A percentile compares a stretch with the other conserved stretches of the same genome.
Evolutionary conservation across 2,888 invertebrate genomes (phyloP).

Genomic region (Lordiphosa fenestrarum): DNA sequence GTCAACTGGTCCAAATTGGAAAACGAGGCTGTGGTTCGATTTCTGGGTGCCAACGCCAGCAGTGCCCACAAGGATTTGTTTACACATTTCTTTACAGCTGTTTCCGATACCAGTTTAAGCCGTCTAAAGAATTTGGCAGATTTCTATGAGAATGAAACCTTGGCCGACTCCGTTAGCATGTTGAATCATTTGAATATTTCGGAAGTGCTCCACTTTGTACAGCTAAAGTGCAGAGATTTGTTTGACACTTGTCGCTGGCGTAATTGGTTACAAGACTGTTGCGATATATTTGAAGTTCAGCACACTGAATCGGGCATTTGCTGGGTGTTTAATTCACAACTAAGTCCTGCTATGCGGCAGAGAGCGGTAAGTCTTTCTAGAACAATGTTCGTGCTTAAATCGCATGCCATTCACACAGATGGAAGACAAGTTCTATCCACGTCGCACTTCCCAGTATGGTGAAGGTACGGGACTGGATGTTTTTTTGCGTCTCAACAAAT

Average conservation of each 20-base stretch:
- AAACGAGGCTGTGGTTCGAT: constrained; percentile 53
- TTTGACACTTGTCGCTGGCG: constrained; percentile 80
- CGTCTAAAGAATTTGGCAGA: constrained; percentile 36
- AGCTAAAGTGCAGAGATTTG: constrained; percentile 76
- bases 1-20: constrained; percentile 67
- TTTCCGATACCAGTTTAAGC: constrained; percentile 53
- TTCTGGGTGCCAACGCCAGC: constrained; percentile 65
- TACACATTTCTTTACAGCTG: constrained; percentile 56
- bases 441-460: constrained; percentile 66
- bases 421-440: constrained; percentile 69
- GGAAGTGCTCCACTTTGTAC: constrained; percentile 55
- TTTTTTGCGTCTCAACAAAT: constrained; percentile 47
- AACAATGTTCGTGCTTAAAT: not conserved
- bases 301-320: constrained; percentile 81
- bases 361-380: constrained; percentile 40
- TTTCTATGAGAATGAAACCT: constrained; percentile 56
- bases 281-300: constrained; percentile 80
- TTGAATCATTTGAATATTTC: constrained; percentile 68
- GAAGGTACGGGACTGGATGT: constrained; percentile 74
- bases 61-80: constrained; percentile 53
- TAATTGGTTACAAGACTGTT: constrained; percentile 78
- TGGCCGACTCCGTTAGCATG: constrained; percentile 40
- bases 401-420: constrained; percentile 32
- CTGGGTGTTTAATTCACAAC: constrained; percentile 80
- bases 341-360: constrained; percentile 44